phyloP scores from a whole-genome alignment of 2,797 vertebrate species.

The Crocodylus rhombifer region DNA sequence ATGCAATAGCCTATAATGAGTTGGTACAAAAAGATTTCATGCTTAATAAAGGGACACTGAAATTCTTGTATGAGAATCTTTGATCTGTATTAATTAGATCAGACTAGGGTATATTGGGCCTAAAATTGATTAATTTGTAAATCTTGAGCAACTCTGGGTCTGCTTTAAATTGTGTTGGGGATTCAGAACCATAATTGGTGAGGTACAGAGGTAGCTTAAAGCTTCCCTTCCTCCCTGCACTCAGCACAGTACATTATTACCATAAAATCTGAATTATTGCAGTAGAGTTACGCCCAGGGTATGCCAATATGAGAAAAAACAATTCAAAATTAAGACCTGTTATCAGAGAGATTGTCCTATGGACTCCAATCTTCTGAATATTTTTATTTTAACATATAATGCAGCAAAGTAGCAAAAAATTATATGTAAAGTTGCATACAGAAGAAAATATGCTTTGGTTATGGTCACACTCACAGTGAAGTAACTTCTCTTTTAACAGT shows the following conservation, averaged over 20 bases:
- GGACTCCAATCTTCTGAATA: neutral
- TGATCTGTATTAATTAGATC: neutral
- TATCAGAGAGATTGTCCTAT: neutral
- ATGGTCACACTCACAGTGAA: neutral
- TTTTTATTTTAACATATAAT: neutral
- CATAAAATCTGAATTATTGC: neutral
- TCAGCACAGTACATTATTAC: neutral
- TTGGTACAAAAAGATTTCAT: neutral
- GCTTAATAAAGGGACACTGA: neutral
- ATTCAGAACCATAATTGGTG: neutral
- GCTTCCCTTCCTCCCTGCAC: neutral
- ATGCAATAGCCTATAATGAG: neutral
- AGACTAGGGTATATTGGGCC: neutral
- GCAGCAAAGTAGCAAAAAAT: neutral
- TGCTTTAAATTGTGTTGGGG: neutral
- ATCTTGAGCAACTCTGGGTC: accelerated
- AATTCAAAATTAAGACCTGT: neutral
- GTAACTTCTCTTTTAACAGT: constrained; percentile 11
- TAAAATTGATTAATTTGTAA: neutral
- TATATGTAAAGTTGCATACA: neutral
- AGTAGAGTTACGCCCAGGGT: neutral
- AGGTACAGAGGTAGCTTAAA: neutral
- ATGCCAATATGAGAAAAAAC: neutral
- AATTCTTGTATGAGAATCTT: neutral
- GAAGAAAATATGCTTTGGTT: constrained; percentile 27